Evolutionary conservation across 1,140 invertebrate species (phyloP), one percentile per base, ranked within the genome.

Genomic region (Euschistus heros): DNA sequence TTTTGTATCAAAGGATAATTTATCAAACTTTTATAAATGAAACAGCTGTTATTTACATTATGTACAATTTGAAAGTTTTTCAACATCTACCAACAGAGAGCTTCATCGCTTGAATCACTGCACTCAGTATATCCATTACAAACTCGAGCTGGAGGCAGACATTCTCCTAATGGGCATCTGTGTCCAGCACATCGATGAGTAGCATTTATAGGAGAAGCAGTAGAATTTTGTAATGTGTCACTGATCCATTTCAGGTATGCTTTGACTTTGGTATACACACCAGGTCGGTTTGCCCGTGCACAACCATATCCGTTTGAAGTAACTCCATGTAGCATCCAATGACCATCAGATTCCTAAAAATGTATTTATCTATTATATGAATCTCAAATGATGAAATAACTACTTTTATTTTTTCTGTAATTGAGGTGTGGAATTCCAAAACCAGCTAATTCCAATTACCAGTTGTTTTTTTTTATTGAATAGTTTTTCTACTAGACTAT

Each of bases 251-350:
- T 80, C 18, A 91, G 74, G 74, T 91, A 90, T 72, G 88, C 81
- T 65, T 85, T 78, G 6, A 92, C 89, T 74, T 91, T 90, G 0
- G 91, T 92, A 76, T 94, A 94, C 54, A 94, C 89, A 2, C 91
- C 91, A 2, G 91, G 91, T 30, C 88, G 77, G 73, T 89, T 87
- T 1, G 86, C 85, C 66, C 86, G 80, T 0, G 89, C 91, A 73
- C 91, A 93, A 0, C 89, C 89, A 71, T 90, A 89, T 0, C 93
- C 92, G 78, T 94, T 91, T 18, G 87, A 90, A 0, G 89, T 92
- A 0, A 92, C 84, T 13, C 88, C 89, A 72, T 82, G 78, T 22
- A 86, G 75, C 65, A 80, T 79, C 82, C 83, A 86, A 61, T 76
- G 75, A 27, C 79, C 80, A 70, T 78, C 82, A 67, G 73, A 72